These are phyloP conservation scores for Lipotes vexillifer DNA, from an alignment of 2,113 vertebrate species.

Conservation along the genomic window DNA sequence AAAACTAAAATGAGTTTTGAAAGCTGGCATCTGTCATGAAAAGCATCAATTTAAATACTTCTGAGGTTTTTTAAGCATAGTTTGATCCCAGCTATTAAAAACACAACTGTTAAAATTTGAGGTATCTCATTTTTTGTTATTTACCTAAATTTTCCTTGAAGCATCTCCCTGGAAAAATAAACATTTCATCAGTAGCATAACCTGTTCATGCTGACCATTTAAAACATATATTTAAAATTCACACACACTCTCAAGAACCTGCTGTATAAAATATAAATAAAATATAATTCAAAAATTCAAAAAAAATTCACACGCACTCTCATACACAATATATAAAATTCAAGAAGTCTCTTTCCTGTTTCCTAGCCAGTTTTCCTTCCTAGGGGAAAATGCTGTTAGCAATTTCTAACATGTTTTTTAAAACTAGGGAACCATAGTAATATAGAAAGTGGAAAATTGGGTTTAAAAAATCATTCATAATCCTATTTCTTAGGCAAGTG, in stretches of 20 bases:
- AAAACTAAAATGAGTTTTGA: constrained; percentile 13
- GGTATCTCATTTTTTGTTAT: background rate
- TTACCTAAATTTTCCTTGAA: background rate
- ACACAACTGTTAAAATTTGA: background rate
- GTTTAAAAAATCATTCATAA: constrained; percentile 23
- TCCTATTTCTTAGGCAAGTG: constrained; percentile 24
- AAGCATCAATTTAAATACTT: background rate
- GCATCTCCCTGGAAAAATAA: constrained; percentile 10
- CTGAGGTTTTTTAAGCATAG: background rate
- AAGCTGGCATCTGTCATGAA: background rate
- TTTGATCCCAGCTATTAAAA: constrained; percentile 28
- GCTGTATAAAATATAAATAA: too few species aligned
- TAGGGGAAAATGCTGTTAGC: constrained; percentile 19
- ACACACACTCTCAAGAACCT: background rate
- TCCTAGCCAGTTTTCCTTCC: background rate
- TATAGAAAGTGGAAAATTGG: constrained; percentile 47
- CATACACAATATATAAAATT: background rate
- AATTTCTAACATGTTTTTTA: constrained; percentile 25
- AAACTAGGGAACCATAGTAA: constrained; percentile 16
- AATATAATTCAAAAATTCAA: too few species aligned
- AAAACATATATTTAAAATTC: constrained; percentile 25
- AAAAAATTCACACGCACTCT: background rate
- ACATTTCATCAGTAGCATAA: background rate
- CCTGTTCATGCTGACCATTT: constrained; percentile 6
- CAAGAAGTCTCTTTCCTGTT: background rate